These are phyloP conservation scores for Hydrozoanthus tunicans DNA, from an alignment of 64 coral and sea anemone genomes.

Conservation along the genomic window DNA sequence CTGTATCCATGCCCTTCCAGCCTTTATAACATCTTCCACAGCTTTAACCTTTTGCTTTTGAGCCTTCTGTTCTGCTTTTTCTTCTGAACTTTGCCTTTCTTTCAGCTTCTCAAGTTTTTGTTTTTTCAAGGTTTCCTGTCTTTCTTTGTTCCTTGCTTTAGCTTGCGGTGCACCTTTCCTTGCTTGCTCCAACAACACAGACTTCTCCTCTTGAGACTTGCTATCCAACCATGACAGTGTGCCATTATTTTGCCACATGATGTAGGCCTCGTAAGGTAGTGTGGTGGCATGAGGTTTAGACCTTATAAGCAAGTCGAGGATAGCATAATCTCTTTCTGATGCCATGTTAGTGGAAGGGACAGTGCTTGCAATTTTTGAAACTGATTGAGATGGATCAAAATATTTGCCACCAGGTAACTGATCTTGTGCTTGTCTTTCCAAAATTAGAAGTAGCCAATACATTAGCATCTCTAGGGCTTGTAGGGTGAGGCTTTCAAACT, in stretches of 20 bases:
- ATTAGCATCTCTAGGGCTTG: constrained; percentile 51
- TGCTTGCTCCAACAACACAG: constrained; percentile 12
- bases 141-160: constrained; percentile 39
- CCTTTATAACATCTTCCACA: constrained; percentile 1
- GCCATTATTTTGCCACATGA: constrained; percentile 37
- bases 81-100: constrained; percentile 11
- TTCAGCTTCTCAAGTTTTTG: background rate
- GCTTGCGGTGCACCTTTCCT: constrained; percentile 46
- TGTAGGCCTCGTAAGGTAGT: constrained; percentile 5
- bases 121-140: constrained; percentile 19
- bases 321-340: constrained; percentile 37
- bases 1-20: background rate
- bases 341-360: constrained; percentile 56
- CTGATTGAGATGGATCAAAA: background rate
- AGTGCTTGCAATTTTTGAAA: constrained; percentile 31
- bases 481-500: constrained; percentile 40
- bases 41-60: background rate
- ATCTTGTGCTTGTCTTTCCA: constrained; percentile 50
- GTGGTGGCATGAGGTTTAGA: constrained; percentile 6
- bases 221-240: background rate
- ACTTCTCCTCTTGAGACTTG: constrained; percentile 23
- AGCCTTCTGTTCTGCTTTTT: constrained; percentile 14
- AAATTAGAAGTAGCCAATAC: constrained; percentile 39
- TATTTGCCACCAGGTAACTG: constrained; percentile 51
- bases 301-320: constrained; percentile 13